Conservation (phyloP, 2,797 vertebrate genomes). For the Orestias chungarensis region DNA sequence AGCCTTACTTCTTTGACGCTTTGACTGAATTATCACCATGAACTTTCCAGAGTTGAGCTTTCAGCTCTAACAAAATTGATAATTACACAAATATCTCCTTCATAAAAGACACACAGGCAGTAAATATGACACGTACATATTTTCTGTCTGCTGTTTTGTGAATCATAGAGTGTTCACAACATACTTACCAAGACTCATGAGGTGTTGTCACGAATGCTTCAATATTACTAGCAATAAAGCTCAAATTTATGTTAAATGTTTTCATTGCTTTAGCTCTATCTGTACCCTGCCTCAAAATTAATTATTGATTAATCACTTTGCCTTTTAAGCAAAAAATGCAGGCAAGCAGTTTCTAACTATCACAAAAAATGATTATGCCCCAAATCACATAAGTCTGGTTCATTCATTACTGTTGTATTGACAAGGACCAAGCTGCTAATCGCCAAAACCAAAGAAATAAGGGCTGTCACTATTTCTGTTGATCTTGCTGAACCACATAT, state of each 20-base stretch:
- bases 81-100: slow-evolving; percentile 70
- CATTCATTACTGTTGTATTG: slow-evolving; percentile 85
- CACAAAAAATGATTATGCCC: slow-evolving; percentile 81
- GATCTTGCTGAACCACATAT: slow-evolving; percentile 78
- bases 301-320: slow-evolving; percentile 88
- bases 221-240: slow-evolving; percentile 79
- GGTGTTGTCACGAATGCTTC: slow-evolving; percentile 66
- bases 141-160: slow-evolving; percentile 66
- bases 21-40: slow-evolving; percentile 43
- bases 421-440: slow-evolving; percentile 82
- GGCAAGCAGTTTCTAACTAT: slow-evolving; percentile 84
- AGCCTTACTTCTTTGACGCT: slow-evolving; percentile 33
- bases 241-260: slow-evolving; percentile 85
- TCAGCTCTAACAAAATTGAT: slow-evolving; percentile 73
- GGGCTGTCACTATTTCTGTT: slow-evolving; percentile 79
- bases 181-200: slow-evolving; percentile 77
- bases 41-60: slow-evolving; percentile 62
- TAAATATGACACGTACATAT: slow-evolving; percentile 71
- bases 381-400: slow-evolving; percentile 79
- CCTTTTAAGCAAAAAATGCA: slow-evolving; percentile 87
- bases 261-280: slow-evolving; percentile 81
- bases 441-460: slow-evolving; percentile 80
- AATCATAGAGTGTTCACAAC: slow-evolving; percentile 68
- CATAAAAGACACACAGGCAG: slow-evolving; percentile 64
- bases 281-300: slow-evolving; percentile 83